Conservation (phyloP, 2,797 vertebrate genomes). For the Onychomys torridus region DNA sequence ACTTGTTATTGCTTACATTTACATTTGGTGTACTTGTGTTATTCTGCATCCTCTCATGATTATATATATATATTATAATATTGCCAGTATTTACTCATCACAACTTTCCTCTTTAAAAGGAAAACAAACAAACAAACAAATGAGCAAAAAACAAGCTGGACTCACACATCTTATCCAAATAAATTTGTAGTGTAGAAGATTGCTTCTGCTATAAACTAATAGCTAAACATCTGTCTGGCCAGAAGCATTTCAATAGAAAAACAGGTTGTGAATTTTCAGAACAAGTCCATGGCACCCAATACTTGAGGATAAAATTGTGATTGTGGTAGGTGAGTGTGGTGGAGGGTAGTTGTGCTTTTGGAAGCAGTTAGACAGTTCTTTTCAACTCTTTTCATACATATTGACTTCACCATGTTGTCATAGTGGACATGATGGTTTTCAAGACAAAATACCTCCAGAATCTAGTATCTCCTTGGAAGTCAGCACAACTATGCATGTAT, state of each 20-base stretch:
- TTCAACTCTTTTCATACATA: conserved; percentile 49
- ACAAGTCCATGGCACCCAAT: not conserved
- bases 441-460: not conserved
- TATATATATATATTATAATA: too few species aligned
- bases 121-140: not conserved
- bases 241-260: conserved; percentile 60
- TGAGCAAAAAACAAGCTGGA: not conserved
- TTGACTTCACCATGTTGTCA: not conserved
- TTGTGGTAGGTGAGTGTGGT: not conserved
- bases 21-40: not conserved
- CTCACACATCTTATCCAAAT: not conserved
- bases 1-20: not conserved
- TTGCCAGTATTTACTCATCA: not conserved
- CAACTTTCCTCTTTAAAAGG: not conserved
- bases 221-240: conserved; percentile 38
- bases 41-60: not conserved
- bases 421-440: conserved; percentile 18
- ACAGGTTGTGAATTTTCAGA: conserved; percentile 4
- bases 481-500: not conserved
- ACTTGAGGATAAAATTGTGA: not conserved
- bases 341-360: not conserved
- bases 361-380: conserved; percentile 33
- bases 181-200: not conserved
- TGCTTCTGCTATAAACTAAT: conserved; percentile 30
- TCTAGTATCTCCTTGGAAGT: conserved; percentile 43